A percentile compares a stretch with the other conserved stretches of the same genome.
These are phyloP conservation scores for Campoplex nolae DNA, from an alignment of 2,888 invertebrate genomes.

Conservation along the genomic window DNA sequence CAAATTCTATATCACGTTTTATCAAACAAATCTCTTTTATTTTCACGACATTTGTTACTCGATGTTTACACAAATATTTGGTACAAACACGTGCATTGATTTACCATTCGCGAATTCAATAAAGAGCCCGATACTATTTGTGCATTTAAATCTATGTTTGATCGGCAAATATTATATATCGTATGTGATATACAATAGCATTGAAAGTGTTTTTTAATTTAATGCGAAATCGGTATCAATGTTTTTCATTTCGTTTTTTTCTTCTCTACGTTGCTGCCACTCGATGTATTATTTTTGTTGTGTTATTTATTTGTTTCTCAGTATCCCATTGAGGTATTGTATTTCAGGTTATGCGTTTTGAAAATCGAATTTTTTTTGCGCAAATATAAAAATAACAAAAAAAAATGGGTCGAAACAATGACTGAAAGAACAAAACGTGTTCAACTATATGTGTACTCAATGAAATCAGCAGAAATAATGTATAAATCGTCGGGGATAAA, in stretches of 20 bases:
- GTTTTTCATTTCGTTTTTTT: not conserved
- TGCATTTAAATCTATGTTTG: slow-evolving; percentile 51
- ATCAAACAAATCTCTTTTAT: not conserved
- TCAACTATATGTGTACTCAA: not conserved
- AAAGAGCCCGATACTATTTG: slow-evolving; percentile 34
- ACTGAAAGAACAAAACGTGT: not conserved
- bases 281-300: not conserved
- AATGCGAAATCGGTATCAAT: slow-evolving; percentile 2
- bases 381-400: not conserved
- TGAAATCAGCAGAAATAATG: not conserved
- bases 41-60: not conserved
- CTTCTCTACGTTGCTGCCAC: not conserved
- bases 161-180: slow-evolving; percentile 49
- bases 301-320: not conserved
- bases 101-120: slow-evolving; percentile 2
- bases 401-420: not conserved
- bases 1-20: not conserved
- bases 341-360: not conserved
- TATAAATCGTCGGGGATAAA: not conserved
- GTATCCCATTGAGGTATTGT: not conserved
- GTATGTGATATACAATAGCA: not conserved
- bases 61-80: not conserved
- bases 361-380: too few species aligned
- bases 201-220: slow-evolving; percentile 23
- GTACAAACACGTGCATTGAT: slow-evolving; percentile 11